Evolutionary conservation across 2,113 vertebrate genomes (phyloP), one percentile per base, ranked within the genome.

Genomic region (Brachyhypopomus gauderio): DNA sequence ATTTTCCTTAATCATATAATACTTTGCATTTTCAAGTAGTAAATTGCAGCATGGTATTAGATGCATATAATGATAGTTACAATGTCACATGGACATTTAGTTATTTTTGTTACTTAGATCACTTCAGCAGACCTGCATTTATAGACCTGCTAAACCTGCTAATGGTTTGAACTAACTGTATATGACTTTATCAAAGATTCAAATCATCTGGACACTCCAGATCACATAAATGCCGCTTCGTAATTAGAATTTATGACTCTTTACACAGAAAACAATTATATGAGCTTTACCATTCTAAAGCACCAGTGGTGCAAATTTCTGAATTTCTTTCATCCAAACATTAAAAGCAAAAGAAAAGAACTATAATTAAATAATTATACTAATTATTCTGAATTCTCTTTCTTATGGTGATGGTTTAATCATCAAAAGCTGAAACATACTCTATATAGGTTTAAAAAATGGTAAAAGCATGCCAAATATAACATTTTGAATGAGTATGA

Each of bases 181-280:
- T 41, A 41, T 41, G 41, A 52, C 45, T 3, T 52, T 52, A 11
- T 14, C 45, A 52, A 14, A 52, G 4, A 41, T 41, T 7, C 12
- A 12, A 14, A 11, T 52, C 36, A 75, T 72, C 74, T 82, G 80
- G 55, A 77, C 52, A 60, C 25, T 72, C 36, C 75, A 72, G 60
- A 82, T 77, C 71, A 63, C 76, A 58, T 74, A 81, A 81, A 81
- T 71, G 73, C 25, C 66, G 63, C 79, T 59, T 76, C 73, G 25
- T 66, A 23, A 38, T 77, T 64, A 34, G 62, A 52, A 52, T 14
- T 0, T 52, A 30, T 62, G 27, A 63, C 30, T 63, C 36, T 60
- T 30, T 19, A 17, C 30, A 36, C 36, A 20, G 1, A 34, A 36
- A 3, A 36, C 5, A 36, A 36, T 8, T 52, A 7, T 52, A 14